These are phyloP conservation scores for Chamaetylas fuelleborni DNA, from an alignment of 2,113 vertebrate species.

Conservation along the genomic window DNA sequence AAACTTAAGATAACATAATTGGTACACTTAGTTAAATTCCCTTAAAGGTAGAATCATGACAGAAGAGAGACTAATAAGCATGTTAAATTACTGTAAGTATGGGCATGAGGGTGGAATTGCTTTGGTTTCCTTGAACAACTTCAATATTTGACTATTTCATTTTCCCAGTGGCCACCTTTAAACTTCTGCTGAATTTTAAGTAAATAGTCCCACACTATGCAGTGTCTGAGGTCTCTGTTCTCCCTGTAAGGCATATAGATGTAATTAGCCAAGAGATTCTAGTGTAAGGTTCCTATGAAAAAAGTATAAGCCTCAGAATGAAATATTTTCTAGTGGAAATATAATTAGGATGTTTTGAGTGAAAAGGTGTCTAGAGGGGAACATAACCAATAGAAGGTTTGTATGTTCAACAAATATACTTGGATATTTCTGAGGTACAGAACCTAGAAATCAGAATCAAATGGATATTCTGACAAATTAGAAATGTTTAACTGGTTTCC, in stretches of 20 bases:
- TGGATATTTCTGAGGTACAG: background rate
- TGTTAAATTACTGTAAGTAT: background rate
- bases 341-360: background rate
- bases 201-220: background rate
- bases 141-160: background rate
- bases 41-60: background rate
- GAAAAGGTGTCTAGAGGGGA: background rate
- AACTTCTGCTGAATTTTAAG: background rate
- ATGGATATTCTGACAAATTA: background rate
- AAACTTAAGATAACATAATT: slow-evolving; percentile 40
- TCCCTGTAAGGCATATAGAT: background rate
- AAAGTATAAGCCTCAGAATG: background rate
- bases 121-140: background rate
- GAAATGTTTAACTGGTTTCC: background rate
- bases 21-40: slow-evolving; percentile 22
- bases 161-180: background rate
- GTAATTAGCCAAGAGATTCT: background rate
- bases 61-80: background rate
- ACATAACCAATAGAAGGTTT: background rate
- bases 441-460: background rate
- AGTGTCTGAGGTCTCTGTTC: background rate
- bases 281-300: background rate
- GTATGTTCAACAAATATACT: background rate
- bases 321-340: background rate
- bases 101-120: background rate